Conservation (phyloP, 2,888 invertebrate species). For the Eulithis prunata region DNA sequence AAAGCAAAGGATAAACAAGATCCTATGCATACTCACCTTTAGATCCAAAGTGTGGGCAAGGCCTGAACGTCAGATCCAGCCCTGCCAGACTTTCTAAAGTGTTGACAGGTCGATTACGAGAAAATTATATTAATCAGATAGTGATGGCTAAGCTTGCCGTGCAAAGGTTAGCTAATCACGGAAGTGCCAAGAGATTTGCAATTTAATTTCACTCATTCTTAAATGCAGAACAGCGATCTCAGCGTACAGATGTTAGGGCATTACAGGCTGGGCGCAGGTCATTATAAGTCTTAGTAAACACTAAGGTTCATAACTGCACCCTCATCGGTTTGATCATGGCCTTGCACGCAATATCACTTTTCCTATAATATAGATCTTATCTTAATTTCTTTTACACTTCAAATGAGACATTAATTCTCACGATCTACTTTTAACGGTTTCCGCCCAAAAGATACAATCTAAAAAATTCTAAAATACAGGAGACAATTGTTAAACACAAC, state of each 20-base stretch:
- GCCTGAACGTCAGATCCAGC: neutral
- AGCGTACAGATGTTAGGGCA: too few species aligned
- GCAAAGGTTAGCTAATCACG: conserved; percentile 23
- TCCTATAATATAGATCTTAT: too few species aligned
- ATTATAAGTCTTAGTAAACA: too few species aligned
- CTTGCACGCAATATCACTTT: too few species aligned
- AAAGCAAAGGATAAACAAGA: too few species aligned
- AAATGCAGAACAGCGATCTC: too few species aligned
- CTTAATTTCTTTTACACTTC: conserved; percentile 5
- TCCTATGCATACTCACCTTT: neutral
- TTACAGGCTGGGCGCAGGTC: too few species aligned
- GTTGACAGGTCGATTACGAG: conserved; percentile 34
- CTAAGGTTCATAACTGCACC: too few species aligned
- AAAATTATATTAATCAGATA: conserved; percentile 33
- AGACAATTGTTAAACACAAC: conserved; percentile 3
- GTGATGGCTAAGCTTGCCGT: conserved; percentile 10
- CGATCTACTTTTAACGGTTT: conserved; percentile 32
- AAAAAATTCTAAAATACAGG: conserved; percentile 1
- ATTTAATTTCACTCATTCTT: neutral
- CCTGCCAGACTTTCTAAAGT: conserved; percentile 25
- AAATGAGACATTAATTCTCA: conserved; percentile 30
- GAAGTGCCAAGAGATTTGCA: conserved; percentile 4
- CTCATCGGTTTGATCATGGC: too few species aligned
- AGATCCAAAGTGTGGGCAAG: neutral
- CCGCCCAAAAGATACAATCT: conserved; percentile 29